Evolutionary conservation across 1,140 invertebrate genomes (phyloP).

Genomic region (Drosophila littoralis): DNA sequence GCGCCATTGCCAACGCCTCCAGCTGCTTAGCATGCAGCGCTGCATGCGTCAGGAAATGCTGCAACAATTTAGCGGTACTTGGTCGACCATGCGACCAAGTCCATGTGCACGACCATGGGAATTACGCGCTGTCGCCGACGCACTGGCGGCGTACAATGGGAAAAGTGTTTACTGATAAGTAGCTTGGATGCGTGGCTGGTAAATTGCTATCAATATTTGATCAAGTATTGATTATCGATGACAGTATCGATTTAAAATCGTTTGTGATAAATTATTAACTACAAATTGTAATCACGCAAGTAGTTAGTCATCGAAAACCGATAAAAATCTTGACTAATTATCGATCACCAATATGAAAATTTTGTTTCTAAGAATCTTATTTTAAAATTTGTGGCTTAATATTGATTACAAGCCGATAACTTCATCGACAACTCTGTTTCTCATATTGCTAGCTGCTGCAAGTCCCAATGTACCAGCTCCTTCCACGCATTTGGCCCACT

Average conservation of each 20-base stretch:
- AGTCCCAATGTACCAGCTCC: slow-evolving; percentile 38
- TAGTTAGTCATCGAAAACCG: no score
- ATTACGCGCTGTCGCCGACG: slow-evolving; percentile 45
- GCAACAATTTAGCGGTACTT: slow-evolving; percentile 78
- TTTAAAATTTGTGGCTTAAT: no score
- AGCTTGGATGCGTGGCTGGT: background rate
- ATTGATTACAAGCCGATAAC: background rate
- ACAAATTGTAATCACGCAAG: no score
- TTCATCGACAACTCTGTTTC: background rate
- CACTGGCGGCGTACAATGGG: slow-evolving; percentile 44
- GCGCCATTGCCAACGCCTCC: slow-evolving; percentile 55
- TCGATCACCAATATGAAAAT: no score
- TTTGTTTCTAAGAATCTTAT: no score
- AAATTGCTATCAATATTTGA: background rate
- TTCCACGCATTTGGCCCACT: slow-evolving; percentile 43
- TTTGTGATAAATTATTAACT: no score
- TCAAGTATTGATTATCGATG: background rate
- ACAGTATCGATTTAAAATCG: background rate
- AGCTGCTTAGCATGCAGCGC: slow-evolving; percentile 76
- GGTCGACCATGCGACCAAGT: slow-evolving; percentile 44
- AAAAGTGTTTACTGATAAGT: background rate
- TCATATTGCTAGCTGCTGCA: background rate
- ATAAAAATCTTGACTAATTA: no score
- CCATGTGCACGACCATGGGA: slow-evolving; percentile 63
- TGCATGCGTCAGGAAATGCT: slow-evolving; percentile 67